Base-by-base conservation (phyloP, 2,797 vertebrate species). In the Darevskia nairensis region DNA sequence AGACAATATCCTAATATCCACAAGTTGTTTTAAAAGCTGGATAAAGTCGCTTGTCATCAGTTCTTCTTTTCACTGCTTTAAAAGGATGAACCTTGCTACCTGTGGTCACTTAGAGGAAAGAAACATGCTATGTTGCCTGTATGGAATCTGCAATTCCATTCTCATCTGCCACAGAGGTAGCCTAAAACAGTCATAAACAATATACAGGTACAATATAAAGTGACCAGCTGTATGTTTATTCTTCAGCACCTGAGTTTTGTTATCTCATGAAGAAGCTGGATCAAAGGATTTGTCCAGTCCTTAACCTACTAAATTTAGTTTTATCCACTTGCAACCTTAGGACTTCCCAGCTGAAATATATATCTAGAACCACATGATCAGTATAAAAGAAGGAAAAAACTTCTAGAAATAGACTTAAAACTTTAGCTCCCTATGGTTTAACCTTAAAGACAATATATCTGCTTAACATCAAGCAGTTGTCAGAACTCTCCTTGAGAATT, bases 401-500 rank as follows among this genome's bases (percentile, higher is more conserved):
- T 93, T 94, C 92, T 94, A 89, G 88, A 94, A 93, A 87, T 89
- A 0, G 8, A 91, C 88, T 95, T 92, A 89, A 94, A 94, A 92
- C 76, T 85, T 91, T 89, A 86, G 39, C 88, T 95, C 87, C 90
- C 85, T 90, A n/a, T 85, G 84, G 92, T 88, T 95, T 95, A 90
- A 71, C 85, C 88, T 94, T 86, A 94, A 94, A 92, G 89, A 82
- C 3, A 32, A 90, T 89, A 81, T 89, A 92, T 85, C 92, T 88
- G 64, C 88, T 92, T 82, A 92, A 93, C 77, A 89, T 90, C 84
- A 87, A 91, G 77, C 71, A 85, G 81, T 82, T 92, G 90, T 84
- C 41, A 91, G 92, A 83, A 89, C 88, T 93, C 91, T 94, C 87
- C 92, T 95, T 94, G 94, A 94, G 92, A 89, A 93, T 92, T 29